phyloP scores from a whole-genome alignment of 1,140 invertebrate genomes.

The Globodera ellingtonae region DNA sequence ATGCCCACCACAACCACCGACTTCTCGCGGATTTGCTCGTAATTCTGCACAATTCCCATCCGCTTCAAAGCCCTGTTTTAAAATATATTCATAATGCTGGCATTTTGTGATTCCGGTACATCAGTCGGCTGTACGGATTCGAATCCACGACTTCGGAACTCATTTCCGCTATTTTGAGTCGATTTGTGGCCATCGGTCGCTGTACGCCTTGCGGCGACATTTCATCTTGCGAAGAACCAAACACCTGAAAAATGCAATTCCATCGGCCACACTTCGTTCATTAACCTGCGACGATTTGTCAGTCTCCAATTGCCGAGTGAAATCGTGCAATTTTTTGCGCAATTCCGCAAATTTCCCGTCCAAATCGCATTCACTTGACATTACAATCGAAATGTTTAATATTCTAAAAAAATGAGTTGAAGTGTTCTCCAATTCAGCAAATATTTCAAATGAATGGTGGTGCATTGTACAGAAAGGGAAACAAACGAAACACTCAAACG shows the following conservation, averaged over 20 bases:
- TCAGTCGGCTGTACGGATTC: slow-evolving; percentile 97
- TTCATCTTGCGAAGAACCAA: not conserved
- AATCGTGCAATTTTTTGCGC: not conserved
- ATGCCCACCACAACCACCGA: slow-evolving; percentile 94
- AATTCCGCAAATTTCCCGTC: slow-evolving; percentile 1
- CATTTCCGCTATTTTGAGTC: slow-evolving; percentile 71
- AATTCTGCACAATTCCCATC: slow-evolving; percentile 99
- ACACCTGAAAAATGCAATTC: not conserved
- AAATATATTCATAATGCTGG: slow-evolving; percentile 8
- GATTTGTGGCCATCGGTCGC: not conserved
- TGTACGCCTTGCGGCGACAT: not conserved
- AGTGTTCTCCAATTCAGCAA: not conserved
- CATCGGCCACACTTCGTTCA: not conserved
- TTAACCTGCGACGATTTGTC: not conserved
- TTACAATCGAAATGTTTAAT: not conserved
- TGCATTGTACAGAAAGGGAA: not conserved
- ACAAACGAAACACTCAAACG: not conserved
- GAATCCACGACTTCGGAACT: slow-evolving; percentile 92
- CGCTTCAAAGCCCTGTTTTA: slow-evolving; percentile 73
- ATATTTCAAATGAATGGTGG: not conserved
- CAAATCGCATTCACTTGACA: not conserved
- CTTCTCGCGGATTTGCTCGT: slow-evolving; percentile 87
- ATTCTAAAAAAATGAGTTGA: not conserved
- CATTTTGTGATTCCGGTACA: slow-evolving; percentile 73
- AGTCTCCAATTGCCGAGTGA: not conserved